These are phyloP conservation scores for Ladona fulva DNA, from an alignment of 1,140 invertebrate genomes.

Conservation along the genomic window DNA sequence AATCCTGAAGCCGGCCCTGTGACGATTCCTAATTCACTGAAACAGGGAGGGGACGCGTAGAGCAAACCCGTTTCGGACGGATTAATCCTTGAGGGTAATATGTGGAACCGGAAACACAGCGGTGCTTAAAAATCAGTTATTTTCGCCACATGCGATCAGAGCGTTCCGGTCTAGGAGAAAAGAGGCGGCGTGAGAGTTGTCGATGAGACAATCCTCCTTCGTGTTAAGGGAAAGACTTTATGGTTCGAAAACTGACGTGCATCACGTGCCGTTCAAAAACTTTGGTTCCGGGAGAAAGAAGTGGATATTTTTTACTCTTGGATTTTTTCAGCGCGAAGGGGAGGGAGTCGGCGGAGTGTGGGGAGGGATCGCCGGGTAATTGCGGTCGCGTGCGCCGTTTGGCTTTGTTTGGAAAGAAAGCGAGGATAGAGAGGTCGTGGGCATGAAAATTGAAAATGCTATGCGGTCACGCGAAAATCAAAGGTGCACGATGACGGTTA, in stretches of 20 bases:
- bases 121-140: too few species aligned
- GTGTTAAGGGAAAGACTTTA: neutral
- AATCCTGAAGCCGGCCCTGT: too few species aligned
- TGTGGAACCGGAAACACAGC: too few species aligned
- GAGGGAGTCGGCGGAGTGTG: neutral
- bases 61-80: too few species aligned
- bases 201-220: too few species aligned
- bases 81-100: too few species aligned
- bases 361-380: neutral
- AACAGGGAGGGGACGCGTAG: too few species aligned
- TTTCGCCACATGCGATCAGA: too few species aligned
- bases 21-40: too few species aligned
- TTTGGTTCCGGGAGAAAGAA: neutral
- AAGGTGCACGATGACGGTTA: neutral
- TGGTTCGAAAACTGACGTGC: neutral
- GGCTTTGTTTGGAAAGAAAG: neutral
- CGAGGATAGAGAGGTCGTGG: neutral
- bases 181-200: too few species aligned
- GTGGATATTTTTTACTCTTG: neutral
- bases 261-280: constrained; percentile 6
- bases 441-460: constrained; percentile 10
- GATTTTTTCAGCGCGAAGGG: neutral
- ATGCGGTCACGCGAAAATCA: neutral
- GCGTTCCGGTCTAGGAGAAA: too few species aligned
- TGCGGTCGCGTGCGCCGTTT: neutral